These are phyloP conservation scores for Lasaia peninsularis DNA, from an alignment of 1,140 invertebrate species.

Conservation along the genomic window DNA sequence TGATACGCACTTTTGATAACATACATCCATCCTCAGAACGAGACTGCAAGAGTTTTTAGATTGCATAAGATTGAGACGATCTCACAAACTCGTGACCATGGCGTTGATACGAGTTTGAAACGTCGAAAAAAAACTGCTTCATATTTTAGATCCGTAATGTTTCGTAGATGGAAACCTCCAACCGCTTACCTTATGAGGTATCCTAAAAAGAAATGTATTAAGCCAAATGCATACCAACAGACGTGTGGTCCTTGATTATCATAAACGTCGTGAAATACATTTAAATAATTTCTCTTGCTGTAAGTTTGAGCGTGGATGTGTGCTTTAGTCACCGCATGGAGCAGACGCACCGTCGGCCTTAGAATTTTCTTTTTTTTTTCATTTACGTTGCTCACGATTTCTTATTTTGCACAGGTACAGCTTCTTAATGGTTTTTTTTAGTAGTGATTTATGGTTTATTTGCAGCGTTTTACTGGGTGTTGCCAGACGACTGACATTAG, in stretches of 20 bases:
- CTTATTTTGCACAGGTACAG: slow-evolving; percentile 56
- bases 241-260: too few relatives aligned
- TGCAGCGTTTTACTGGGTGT: background rate
- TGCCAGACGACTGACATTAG: background rate
- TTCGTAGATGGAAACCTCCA: too few relatives aligned
- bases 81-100: too few relatives aligned
- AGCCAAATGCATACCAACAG: too few relatives aligned
- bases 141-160: too few relatives aligned
- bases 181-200: too few relatives aligned
- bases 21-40: slow-evolving; percentile 13
- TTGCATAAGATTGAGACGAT: too few relatives aligned
- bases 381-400: slow-evolving; percentile 56
- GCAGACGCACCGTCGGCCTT: slow-evolving; percentile 23
- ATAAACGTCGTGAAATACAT: too few relatives aligned
- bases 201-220: too few relatives aligned
- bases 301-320: background rate
- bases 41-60: background rate
- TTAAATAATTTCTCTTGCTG: background rate
- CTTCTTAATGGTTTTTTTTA: slow-evolving; percentile 38
- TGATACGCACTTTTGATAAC: slow-evolving; percentile 27
- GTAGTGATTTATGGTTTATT: background rate
- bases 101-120: too few relatives aligned
- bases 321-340: slow-evolving; percentile 23
- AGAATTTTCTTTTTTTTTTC: slow-evolving; percentile 32
- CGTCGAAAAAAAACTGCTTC: too few relatives aligned